Evolutionary conservation across 2,797 vertebrate genomes (phyloP).

Genomic region (Muscicapa comitata): DNA sequence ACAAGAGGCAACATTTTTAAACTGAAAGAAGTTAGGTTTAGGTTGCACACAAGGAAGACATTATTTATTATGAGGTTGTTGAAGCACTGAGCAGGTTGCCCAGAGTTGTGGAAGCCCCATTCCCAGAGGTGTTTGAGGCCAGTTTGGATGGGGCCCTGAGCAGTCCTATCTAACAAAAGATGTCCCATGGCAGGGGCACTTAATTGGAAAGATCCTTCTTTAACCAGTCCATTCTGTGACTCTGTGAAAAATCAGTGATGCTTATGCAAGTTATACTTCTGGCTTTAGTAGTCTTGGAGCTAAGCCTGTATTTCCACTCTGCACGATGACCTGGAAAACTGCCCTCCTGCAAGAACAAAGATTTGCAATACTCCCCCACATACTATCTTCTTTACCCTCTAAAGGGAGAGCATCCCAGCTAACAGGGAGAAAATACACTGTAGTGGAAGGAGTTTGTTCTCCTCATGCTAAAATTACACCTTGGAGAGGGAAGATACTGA

Average conservation of each 20-base stretch:
- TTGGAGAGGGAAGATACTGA: neutral
- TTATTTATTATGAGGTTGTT: neutral
- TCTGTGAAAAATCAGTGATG: neutral
- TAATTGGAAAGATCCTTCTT: neutral
- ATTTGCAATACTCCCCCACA: neutral
- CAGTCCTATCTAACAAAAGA: neutral
- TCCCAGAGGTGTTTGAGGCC: fast-evolving
- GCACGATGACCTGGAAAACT: neutral
- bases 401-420: neutral
- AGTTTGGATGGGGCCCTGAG: neutral
- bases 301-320: neutral
- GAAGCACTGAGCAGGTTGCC: neutral
- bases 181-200: fast-evolving
- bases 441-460: neutral
- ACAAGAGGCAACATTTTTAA: neutral
- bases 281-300: neutral
- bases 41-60: neutral
- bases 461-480: neutral
- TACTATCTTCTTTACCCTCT: neutral
- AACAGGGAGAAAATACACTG: neutral
- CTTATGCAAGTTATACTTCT: neutral
- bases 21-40: neutral
- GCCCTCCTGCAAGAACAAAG: neutral
- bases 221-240: neutral
- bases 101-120: no score